Evolutionary conservation across 2,888 invertebrate genomes (phyloP).

Genomic region (Pyrocoelia pectoralis): DNA sequence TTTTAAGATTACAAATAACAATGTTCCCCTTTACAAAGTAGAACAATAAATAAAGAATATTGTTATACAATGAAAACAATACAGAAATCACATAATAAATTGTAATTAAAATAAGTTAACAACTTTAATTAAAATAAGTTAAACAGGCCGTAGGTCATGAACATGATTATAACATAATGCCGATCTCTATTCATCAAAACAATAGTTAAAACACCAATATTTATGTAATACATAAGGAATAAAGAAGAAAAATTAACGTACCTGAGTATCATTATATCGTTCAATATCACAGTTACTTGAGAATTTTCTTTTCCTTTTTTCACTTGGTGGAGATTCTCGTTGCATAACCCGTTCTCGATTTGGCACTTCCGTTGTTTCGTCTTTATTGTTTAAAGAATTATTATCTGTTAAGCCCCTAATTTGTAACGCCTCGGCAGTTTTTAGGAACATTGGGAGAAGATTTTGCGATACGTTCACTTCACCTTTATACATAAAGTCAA

Average conservation of each 20-base stretch:
- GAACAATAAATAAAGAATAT: too few species aligned
- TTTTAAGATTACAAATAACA: too few species aligned
- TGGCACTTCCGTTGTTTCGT: conserved; percentile 50
- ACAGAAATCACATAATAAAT: too few species aligned
- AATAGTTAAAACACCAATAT: too few species aligned
- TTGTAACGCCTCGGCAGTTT: conserved; percentile 92
- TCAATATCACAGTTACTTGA: conserved; percentile 75
- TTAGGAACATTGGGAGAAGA: conserved; percentile 88
- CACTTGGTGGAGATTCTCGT: conserved; percentile 60
- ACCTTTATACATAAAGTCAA: conserved; percentile 94
- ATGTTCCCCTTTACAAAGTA: too few species aligned
- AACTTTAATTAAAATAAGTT: too few species aligned
- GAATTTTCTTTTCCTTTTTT: conserved; percentile 71
- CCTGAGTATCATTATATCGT: conserved; percentile 75
- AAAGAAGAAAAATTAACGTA: conserved; percentile 49
- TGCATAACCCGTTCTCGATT: conserved; percentile 45
- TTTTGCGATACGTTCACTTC: conserved; percentile 84
- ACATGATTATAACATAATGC: too few species aligned
- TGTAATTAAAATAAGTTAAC: too few species aligned
- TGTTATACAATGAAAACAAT: too few species aligned
- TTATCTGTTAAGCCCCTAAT: conserved; percentile 89
- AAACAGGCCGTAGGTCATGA: too few species aligned
- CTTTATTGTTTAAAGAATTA: conserved; percentile 67
- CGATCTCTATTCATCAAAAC: too few species aligned
- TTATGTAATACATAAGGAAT: too few species aligned